phyloP scores from a whole-genome alignment of 2,113 vertebrate species.

The Tychaedon coryphoeus region DNA sequence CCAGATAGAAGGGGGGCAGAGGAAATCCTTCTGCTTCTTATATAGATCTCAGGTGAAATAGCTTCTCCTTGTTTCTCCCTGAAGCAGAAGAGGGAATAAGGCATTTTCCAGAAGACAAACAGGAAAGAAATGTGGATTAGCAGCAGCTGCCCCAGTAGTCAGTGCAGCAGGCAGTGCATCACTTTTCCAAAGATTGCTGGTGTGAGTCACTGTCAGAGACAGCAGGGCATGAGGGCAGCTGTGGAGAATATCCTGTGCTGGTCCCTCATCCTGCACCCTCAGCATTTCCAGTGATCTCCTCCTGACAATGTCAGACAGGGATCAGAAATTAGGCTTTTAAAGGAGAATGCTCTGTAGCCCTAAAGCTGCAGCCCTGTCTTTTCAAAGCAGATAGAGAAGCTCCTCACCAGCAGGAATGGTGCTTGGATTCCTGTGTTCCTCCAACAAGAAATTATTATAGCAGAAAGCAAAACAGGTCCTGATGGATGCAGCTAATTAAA shows the following conservation, averaged over 20 bases:
- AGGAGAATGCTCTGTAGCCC: background rate
- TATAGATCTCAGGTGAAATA: background rate
- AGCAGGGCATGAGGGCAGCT: rapidly evolving
- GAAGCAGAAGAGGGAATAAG: background rate
- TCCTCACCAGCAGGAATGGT: background rate
- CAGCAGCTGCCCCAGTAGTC: background rate
- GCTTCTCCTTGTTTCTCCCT: background rate
- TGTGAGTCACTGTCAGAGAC: background rate
- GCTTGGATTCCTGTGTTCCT: background rate
- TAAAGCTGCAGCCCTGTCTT: background rate
- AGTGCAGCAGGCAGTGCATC: background rate
- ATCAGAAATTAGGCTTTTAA: background rate
- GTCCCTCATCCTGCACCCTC: background rate
- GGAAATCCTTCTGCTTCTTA: background rate
- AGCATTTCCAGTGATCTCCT: background rate
- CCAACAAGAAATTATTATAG: background rate
- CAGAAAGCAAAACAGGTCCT: background rate
- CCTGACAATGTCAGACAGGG: background rate
- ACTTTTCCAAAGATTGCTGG: background rate
- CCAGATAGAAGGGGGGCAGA: background rate
- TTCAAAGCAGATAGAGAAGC: background rate
- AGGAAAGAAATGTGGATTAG: background rate
- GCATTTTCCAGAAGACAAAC: background rate
- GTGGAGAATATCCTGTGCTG: rapidly evolving
- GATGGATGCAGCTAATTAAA: background rate